These are phyloP conservation scores for Cotesia vestalis DNA, from an alignment of 1,140 invertebrate species.

Conservation along the genomic window DNA sequence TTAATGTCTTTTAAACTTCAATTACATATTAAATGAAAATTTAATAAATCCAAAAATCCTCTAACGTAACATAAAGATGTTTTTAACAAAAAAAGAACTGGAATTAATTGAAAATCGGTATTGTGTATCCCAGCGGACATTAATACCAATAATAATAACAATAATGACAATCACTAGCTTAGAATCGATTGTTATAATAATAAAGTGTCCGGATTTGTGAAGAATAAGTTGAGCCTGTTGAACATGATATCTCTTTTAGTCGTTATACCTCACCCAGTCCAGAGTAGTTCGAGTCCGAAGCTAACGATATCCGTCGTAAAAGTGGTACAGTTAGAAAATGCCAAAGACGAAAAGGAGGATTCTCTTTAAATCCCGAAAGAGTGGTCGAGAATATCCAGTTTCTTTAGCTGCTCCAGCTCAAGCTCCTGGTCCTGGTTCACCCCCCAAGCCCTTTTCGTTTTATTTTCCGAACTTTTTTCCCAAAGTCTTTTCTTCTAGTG, in stretches of 20 bases:
- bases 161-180: no score
- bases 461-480: neutral
- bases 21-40: no score
- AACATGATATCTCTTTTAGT: slow-evolving; percentile 18
- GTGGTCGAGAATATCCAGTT: slow-evolving; percentile 25
- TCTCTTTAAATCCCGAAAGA: slow-evolving; percentile 33
- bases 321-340: slow-evolving; percentile 14
- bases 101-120: no score
- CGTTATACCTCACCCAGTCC: neutral
- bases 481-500: slow-evolving; percentile 15
- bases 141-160: no score
- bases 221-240: neutral
- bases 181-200: neutral
- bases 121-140: no score
- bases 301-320: slow-evolving; percentile 31
- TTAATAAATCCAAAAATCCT: no score
- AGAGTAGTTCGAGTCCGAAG: neutral
- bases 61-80: no score
- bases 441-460: neutral
- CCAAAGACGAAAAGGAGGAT: slow-evolving; percentile 18
- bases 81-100: no score
- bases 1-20: no score
- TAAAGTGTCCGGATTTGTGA: neutral
- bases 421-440: no score
- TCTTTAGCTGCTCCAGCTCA: neutral